These are phyloP conservation scores for Naja naja DNA, from an alignment of 2,113 vertebrate genomes.

Conservation along the genomic window DNA sequence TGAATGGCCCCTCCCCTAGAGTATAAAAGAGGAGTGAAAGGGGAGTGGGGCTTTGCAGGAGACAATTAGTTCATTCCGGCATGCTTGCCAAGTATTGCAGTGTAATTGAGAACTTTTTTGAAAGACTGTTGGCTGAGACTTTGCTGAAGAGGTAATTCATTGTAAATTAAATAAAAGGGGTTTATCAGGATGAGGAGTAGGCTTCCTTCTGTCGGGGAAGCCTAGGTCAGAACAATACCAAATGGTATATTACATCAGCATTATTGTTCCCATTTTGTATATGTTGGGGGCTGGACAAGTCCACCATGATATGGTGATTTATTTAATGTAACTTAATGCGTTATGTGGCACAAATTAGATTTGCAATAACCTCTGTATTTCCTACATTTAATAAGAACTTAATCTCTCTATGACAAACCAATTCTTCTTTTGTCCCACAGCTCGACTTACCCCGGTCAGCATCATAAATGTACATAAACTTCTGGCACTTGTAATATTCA, in stretches of 20 bases:
- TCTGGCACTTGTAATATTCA: constrained; percentile 94
- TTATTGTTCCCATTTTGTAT: background rate
- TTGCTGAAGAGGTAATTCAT: no score
- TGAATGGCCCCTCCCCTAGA: no score
- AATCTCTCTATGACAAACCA: background rate
- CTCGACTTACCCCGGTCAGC: constrained; percentile 86
- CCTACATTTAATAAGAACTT: background rate
- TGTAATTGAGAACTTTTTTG: no score
- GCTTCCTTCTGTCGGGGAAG: no score
- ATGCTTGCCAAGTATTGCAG: no score
- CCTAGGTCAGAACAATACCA: background rate
- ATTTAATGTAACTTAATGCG: background rate
- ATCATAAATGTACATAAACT: constrained; percentile 98
- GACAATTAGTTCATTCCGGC: no score
- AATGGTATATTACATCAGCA: background rate
- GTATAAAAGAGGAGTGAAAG: no score
- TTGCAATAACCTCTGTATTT: background rate
- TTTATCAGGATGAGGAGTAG: no score
- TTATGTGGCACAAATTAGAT: background rate
- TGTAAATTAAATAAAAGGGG: no score
- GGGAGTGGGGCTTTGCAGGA: no score
- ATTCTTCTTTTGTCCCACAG: background rate
- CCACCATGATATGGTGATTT: background rate
- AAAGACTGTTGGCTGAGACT: no score
- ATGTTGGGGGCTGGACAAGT: background rate